Evolutionary conservation across 2,888 invertebrate genomes (phyloP), one percentile per base, ranked within the genome.

Genomic region (Drosophila atripex): DNA sequence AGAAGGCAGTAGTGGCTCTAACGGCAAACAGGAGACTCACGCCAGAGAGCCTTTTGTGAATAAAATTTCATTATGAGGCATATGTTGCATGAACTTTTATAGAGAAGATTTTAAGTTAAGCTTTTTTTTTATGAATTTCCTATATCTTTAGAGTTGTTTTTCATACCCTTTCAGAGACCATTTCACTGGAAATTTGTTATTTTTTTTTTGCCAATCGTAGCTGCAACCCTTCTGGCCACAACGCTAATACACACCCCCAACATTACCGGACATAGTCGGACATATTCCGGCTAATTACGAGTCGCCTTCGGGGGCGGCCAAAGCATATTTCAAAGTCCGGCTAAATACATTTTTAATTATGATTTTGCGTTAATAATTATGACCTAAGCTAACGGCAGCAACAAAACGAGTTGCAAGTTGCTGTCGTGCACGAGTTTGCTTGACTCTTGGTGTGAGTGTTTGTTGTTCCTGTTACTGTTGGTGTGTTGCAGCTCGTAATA

Each of bases 301-400:
- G 25, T 16, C 14, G 47, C 56, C 45, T 51, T 63, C 43, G 49
- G 41, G 58, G 59, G 46, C 55, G 63, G 39, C 65, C 46, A 63
- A 73, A 52, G 39, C 72, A 76, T 78, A 76, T 77, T 88, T 88
- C 71, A 74, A 73, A 80, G 76, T 69, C 70, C 64, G 64, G 64
- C 88, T 82, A 89, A 88, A 89, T 88, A 88, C 83, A 83, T 71
- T 89, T 88, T 89, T 89, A 88, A 88, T 89, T 89, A 89, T 87
- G 88, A 89, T 88, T 88, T 83, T 58, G 61, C 75, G 77, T 78
- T 71, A 71, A 86, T 88, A 88, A 86, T 86, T 84, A 84, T 86
- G 85, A 85, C 74, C 77, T 73, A 80, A 80, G 74, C 78, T 59
- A 70, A 75, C 70, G 75, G 71, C 61, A 61, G 56, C 61, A 57